A percentile compares a stretch with the other conserved stretches of the same genome.
Conservation (phyloP, 2,888 invertebrate genomes). For the Pilophorus perplexus region DNA sequence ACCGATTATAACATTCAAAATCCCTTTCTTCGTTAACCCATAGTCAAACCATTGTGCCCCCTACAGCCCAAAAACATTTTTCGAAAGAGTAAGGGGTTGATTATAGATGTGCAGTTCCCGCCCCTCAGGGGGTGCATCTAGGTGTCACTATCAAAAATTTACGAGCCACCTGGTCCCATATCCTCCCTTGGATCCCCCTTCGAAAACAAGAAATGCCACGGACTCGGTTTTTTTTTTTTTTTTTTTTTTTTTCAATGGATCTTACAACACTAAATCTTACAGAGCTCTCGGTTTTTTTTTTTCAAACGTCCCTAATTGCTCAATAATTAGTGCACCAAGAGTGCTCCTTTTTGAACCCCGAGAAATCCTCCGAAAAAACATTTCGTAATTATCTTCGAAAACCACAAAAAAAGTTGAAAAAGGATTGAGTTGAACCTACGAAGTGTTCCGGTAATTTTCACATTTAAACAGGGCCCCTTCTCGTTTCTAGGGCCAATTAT, state of each 20-base stretch:
- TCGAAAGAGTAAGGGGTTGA: constrained; percentile 16
- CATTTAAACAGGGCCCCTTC: constrained; percentile 23
- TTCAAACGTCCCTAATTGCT: constrained; percentile 6
- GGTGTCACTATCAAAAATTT: constrained; percentile 20
- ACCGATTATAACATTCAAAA: constrained; percentile 4
- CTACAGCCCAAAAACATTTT: too few species aligned
- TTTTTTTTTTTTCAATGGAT: too few species aligned
- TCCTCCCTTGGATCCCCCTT: constrained; percentile 3
- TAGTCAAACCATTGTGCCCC: too few species aligned
- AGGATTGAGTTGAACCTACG: constrained; percentile 34
- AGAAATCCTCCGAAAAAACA: neutral
- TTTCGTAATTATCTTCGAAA: neutral
- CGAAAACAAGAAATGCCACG: neutral
- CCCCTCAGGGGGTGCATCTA: constrained; percentile 16
- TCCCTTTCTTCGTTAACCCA: neutral
- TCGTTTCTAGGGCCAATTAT: constrained; percentile 35
- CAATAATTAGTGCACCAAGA: neutral
- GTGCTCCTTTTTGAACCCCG: too few species aligned
- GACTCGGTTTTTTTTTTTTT: too few species aligned
- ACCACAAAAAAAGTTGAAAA: neutral
- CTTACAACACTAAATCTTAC: too few species aligned
- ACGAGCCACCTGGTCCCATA: constrained; percentile 28
- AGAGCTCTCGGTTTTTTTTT: neutral
- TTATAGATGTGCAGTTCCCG: constrained; percentile 17
- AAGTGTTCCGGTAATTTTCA: constrained; percentile 40